Evolutionary conservation across 2,888 invertebrate species (phyloP), one percentile per base, ranked within the genome.

Genomic region (Hydriomena furcata): DNA sequence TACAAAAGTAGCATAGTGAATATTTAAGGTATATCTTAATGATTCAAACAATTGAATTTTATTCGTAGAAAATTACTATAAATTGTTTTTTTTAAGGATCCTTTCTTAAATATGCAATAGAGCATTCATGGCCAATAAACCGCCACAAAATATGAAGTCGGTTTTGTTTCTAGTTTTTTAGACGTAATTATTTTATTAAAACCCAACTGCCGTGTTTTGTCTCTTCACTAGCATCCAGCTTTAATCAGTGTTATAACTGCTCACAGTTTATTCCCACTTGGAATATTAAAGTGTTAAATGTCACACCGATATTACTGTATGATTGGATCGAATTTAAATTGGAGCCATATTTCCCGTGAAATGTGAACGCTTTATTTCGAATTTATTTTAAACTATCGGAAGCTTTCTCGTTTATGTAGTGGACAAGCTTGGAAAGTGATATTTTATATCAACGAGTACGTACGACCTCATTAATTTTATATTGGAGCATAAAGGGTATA

Each of bases 241-340:
- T 38, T 38, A 45, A 45, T 46, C 25, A 46, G 12, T 4, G 28
- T 13, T 7, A 23, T 23, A 36, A 20, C 38, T 23, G 10, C 10
- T 42, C 35, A n/a, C 28, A 8, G 36, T 36, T 45, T 13, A 66
- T 63, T 51, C 54, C 59, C 42, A 34, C 34, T 40, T 52, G 50
- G 63, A 45, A 58, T 64, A 65, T 67, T 64, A 67, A 63, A 54
- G 62, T 65, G 69, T 67, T 66, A 65, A 66, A 63, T 63, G 58
- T 67, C 64, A 54, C 53, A 58, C 40, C 27, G 51, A 55, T 28
- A 28, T 36, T 17, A 25, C 12, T 13, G 41, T 41, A 48, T 61
- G 64, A 68, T 66, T 66, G 68, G 63, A 50, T 54, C 55, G 43
- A 60, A 32, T 60, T 49, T 17, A 37, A 55, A 47, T 46, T 41